Percentiles rank a stretch among this genome's conserved stretches.
Conservation (phyloP, 2,888 invertebrate genomes). For the Ethmia dodecea region DNA sequence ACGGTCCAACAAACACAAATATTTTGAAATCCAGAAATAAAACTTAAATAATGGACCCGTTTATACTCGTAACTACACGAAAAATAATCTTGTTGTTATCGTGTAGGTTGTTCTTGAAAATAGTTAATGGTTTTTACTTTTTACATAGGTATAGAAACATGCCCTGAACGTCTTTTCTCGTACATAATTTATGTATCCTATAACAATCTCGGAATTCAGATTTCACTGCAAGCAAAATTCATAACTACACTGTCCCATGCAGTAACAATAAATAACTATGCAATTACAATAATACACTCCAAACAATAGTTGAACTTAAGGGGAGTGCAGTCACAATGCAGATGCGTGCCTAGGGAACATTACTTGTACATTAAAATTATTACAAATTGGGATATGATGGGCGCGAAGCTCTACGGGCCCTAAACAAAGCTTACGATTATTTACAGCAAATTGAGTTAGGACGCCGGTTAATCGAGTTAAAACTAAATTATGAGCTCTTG, state of each 20-base stretch:
- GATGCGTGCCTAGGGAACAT: constrained; percentile 33
- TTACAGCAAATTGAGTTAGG: constrained; percentile 52
- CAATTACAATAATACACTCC: constrained; percentile 54
- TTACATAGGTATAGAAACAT: too few relatives aligned
- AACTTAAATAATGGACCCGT: too few relatives aligned
- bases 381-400: constrained; percentile 62
- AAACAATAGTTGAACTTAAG: constrained; percentile 42
- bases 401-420: constrained; percentile 42
- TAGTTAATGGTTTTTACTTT: too few relatives aligned
- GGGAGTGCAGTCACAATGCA: constrained; percentile 38
- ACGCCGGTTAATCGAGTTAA: constrained; percentile 56
- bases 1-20: constrained; percentile 14
- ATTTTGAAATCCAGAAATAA: too few relatives aligned
- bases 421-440: constrained; percentile 22
- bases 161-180: too few relatives aligned
- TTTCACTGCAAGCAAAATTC: too few relatives aligned
- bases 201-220: too few relatives aligned
- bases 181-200: too few relatives aligned
- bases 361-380: constrained; percentile 63
- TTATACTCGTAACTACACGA: too few relatives aligned
- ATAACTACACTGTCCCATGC: too few relatives aligned
- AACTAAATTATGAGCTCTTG: constrained; percentile 63
- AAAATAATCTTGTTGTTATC: too few relatives aligned
- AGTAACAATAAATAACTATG: constrained; percentile 45
- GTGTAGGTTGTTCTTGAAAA: too few relatives aligned